phyloP scores from a whole-genome alignment of 2,113 vertebrate species.

The Equus quagga region DNA sequence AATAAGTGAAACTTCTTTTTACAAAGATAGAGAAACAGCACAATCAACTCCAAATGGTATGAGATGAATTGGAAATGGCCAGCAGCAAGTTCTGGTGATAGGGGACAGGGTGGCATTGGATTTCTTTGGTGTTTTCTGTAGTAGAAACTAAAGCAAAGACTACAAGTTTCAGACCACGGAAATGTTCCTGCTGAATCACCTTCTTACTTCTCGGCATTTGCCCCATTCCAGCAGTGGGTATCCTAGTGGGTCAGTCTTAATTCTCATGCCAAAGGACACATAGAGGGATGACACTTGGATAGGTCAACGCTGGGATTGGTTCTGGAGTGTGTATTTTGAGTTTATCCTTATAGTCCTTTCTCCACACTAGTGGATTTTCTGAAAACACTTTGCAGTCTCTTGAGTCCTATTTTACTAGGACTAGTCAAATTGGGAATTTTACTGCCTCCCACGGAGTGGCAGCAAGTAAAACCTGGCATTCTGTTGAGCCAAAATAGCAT shows the following conservation, averaged over 20 bases:
- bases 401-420: not conserved
- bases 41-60: conserved; percentile 83
- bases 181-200: not conserved
- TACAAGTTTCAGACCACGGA: not conserved
- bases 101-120: conserved; percentile 55
- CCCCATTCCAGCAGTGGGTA: conserved; percentile 64
- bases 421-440: conserved; percentile 65
- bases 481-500: conserved; percentile 52
- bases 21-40: conserved; percentile 88
- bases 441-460: conserved; percentile 71
- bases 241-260: not conserved
- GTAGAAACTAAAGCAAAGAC: conserved; percentile 63
- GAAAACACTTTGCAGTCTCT: not conserved
- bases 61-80: conserved; percentile 71
- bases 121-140: conserved; percentile 52
- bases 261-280: conserved; percentile 62
- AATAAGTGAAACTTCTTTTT: conserved; percentile 84
- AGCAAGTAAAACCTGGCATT: conserved; percentile 60
- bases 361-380: conserved; percentile 41
- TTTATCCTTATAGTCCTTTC: conserved; percentile 23
- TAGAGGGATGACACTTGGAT: conserved; percentile 17
- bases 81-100: not conserved
- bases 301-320: conserved; percentile 22
- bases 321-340: conserved; percentile 43
- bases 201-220: not conserved